phyloP scores from a whole-genome alignment of 2,888 invertebrate genomes.

The Plebejus anna region DNA sequence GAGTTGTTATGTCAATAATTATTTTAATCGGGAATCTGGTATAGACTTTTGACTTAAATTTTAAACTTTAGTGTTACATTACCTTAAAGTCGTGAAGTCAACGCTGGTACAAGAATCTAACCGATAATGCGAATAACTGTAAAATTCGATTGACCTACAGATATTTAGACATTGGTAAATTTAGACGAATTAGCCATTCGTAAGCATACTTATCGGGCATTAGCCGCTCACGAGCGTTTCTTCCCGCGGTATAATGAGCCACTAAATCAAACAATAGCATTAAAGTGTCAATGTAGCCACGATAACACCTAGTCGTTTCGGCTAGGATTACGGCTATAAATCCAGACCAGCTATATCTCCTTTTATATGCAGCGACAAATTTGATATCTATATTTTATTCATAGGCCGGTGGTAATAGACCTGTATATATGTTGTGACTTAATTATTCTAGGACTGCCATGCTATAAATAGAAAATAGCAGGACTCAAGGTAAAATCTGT shows the following conservation, averaged over 20 bases:
- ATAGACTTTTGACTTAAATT: too few relatives aligned
- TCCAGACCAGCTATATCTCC: conserved; percentile 57
- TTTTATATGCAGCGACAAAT: conserved; percentile 47
- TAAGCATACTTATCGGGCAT: conserved; percentile 41
- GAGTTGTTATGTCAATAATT: too few relatives aligned
- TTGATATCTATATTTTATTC: conserved; percentile 17
- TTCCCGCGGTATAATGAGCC: conserved; percentile 73
- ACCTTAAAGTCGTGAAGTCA: not conserved
- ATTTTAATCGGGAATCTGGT: too few relatives aligned
- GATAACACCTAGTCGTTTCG: conserved; percentile 76
- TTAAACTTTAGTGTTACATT: too few relatives aligned
- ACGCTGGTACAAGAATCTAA: not conserved
- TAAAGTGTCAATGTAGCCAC: conserved; percentile 76
- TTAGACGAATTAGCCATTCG: conserved; percentile 24
- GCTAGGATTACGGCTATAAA: conserved; percentile 75
- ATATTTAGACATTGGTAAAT: conserved; percentile 22
- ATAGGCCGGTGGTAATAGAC: not conserved
- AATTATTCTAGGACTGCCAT: not conserved
- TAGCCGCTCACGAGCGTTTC: conserved; percentile 63
- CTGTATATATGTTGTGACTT: not conserved
- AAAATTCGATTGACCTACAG: conserved; percentile 17
- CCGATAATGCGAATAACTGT: not conserved
- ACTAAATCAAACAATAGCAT: conserved; percentile 80
- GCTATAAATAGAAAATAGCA: not conserved
- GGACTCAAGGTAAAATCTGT: not conserved